Conservation (phyloP, 2,888 invertebrate genomes). For the Cenopis cana region DNA sequence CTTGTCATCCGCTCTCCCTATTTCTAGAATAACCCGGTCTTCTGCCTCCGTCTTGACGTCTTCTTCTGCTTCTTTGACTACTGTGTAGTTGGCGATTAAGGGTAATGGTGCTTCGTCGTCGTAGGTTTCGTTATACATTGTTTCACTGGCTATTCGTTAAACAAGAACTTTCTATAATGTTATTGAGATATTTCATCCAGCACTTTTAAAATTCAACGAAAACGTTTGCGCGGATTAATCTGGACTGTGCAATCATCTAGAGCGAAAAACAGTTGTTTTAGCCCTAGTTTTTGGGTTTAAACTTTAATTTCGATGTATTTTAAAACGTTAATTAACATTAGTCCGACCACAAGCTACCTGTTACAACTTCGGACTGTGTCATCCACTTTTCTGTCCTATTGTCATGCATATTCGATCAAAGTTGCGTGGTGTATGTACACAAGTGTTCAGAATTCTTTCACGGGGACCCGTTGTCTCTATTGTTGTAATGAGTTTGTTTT, state of each 20-base stretch:
- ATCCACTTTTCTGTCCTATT: conserved; percentile 71
- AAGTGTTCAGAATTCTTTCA: conserved; percentile 76
- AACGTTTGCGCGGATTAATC: neutral
- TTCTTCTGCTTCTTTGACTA: conserved; percentile 69
- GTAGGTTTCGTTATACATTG: conserved; percentile 73
- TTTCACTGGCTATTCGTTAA: neutral
- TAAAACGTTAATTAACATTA: conserved; percentile 31
- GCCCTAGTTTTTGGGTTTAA: neutral
- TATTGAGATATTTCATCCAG: neutral
- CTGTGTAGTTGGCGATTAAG: conserved; percentile 73
- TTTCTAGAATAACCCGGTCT: conserved; percentile 79
- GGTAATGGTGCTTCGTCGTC: conserved; percentile 75
- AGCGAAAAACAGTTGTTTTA: neutral
- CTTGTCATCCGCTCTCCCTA: conserved; percentile 79
- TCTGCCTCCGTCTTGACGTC: conserved; percentile 70
- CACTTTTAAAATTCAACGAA: neutral
- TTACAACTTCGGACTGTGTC: conserved; percentile 71
- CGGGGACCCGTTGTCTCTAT: conserved; percentile 53
- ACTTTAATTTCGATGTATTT: conserved; percentile 18
- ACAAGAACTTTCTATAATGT: neutral
- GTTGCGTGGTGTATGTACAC: conserved; percentile 74
- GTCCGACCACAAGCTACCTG: conserved; percentile 64
- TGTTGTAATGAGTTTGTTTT: conserved; percentile 40
- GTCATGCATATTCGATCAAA: conserved; percentile 84
- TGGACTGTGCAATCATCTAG: neutral